Base-by-base conservation (phyloP, 2,888 invertebrate genomes). In the Dicycla oo region DNA sequence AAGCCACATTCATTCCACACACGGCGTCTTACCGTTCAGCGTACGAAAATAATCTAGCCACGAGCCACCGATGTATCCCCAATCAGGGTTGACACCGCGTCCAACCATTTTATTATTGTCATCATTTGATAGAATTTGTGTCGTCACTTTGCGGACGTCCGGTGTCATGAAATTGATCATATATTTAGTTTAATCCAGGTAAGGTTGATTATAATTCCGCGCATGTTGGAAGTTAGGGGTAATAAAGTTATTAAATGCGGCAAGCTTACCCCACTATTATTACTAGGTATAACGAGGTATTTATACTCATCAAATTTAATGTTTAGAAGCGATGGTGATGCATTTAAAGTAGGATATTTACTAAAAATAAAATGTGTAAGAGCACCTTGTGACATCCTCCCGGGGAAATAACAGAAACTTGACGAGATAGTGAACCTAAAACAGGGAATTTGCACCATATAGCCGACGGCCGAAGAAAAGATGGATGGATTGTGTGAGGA, bases 41-140 rank as follows among this genome's bases (percentile, higher is more conserved):
- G 78, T 69, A 78, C 85, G 70, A 86, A 85, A 85, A 84, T 86
- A 83, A 76, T 76, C 78, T 51, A 73, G 71, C 63, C 72, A 74
- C 72, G 70, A 73, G 70, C 69, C 66, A 67, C 69, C 57, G 47
- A 70, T 71, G 57, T 70, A 73, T 66, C 63, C 72, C 82, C 57
- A 72, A 75, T 73, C 73, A 85, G 76, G 85, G 86, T 18, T 82
- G 84, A 13, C 61, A 70, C 63, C 58, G 26, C 47, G 64, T 49
- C 56, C 40, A n/a, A 54, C 10, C 3, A 60, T 78, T 80, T 78
- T 67, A 80, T 49, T 47, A 67, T 57, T 64, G 43, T 58, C 74
- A 74, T 82, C 47, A 69, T 66, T 80, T 79, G n/a, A 34, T 40
- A 47, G 43, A 53, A 82, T 78, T 78, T 66, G 73, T 69, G 51